phyloP scores from a whole-genome alignment of 30 jellyfish, hydroid and myxozoan species.

The Aurelia aurita complex sp. Pacific region DNA sequence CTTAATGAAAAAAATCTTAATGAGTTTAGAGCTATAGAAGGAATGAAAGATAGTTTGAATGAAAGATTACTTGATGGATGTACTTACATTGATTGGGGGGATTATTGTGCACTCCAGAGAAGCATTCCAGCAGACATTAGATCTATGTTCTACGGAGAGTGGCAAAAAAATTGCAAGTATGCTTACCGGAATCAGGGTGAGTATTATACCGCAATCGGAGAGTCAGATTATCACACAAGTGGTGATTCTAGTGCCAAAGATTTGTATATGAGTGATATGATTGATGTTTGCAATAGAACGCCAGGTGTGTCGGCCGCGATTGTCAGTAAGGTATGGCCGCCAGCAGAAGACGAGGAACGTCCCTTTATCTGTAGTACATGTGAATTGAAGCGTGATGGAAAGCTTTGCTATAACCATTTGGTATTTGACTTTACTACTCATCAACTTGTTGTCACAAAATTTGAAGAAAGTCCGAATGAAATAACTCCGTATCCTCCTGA shows the following conservation, averaged over 20 bases:
- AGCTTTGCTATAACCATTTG: conserved; percentile 42
- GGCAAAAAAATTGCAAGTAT: neutral
- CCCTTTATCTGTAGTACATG: conserved; percentile 27
- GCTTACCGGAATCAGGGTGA: no score
- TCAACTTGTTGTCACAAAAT: conserved; percentile 3
- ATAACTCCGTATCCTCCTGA: no score
- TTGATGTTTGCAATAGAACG: neutral
- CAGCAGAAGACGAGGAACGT: neutral
- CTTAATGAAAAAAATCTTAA: no score
- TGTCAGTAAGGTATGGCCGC: neutral
- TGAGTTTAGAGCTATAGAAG: no score
- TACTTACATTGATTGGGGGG: no score
- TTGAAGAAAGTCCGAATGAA: neutral
- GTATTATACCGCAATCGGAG: neutral
- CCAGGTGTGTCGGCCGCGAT: conserved; percentile 46
- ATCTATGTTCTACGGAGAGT: neutral
- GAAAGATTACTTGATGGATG: no score
- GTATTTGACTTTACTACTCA: conserved; percentile 57
- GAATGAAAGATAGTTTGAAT: no score
- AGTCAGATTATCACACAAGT: no score
- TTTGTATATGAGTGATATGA: neutral
- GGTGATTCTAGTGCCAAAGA: neutral
- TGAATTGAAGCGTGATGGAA: conserved; percentile 6
- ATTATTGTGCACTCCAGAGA: no score
- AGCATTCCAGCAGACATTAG: no score